Base-by-base conservation (phyloP, 2,797 vertebrate species). In the Myotis findleyi region DNA sequence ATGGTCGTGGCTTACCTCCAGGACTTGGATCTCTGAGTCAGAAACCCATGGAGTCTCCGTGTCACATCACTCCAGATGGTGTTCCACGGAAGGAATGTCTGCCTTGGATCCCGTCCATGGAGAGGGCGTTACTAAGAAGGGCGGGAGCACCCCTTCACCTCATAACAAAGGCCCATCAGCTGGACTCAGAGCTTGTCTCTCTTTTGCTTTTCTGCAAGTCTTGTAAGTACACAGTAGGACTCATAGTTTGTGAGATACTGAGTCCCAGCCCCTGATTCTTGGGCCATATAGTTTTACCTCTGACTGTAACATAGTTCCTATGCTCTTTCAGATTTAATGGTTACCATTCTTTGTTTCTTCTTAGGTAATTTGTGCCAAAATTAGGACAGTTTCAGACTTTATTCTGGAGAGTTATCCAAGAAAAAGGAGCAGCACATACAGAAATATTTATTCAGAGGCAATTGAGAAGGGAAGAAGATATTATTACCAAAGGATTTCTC, bases 401-500 rank as follows among this genome's bases (percentile, higher is more conserved):
- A 66, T 81, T 8, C 20, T 41, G 8, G n/a, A 76, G 11, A 69
- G 30, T 27, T 27, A 91, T 49, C 47, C 47, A 75, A 64, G 62
- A 49, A 62, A 72, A 85, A 81, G 12, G 6, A 79, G 86, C 51
- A 49, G 13, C 20, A 81, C 4, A 10, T 27, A 72, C 21, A 77
- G 68, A 81, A 83, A 91, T 81, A 47, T 62, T 86, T 55, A 12
- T 17, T 75, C 49, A 21, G 13, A 87, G 12, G 12, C 5, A 9
- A 81, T 21, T 76, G 76, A 79, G 51, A 64, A 25, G 6, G 38
- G 79, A 30, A 83, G 21, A 71, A 23, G 25, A 53, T 25, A 51
- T 64, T 92, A 71, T 79, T 73, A 95, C 72, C 51, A 69, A 87
- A 79, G 7, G 21, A 71, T 79, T 80, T 79, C 75, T 68, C 49